Percentiles rank a stretch among this genome's conserved stretches.
These are phyloP conservation scores for Erynnis tages DNA, from an alignment of 2,888 invertebrate species.

Conservation along the genomic window DNA sequence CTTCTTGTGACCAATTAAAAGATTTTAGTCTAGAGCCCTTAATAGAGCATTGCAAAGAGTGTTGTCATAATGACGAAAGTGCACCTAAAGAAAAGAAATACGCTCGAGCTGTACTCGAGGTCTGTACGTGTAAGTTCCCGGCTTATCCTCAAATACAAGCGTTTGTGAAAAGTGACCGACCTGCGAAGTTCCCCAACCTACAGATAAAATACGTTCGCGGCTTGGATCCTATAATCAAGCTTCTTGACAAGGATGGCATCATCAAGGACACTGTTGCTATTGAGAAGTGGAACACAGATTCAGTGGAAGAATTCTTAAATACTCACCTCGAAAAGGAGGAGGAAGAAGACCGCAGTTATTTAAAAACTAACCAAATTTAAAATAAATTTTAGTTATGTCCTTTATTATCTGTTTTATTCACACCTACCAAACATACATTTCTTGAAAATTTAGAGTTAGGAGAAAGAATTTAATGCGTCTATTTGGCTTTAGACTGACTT, in stretches of 20 bases:
- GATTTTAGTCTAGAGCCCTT: conserved; percentile 87
- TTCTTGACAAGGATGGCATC: conserved; percentile 91
- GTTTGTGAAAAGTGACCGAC: conserved; percentile 96
- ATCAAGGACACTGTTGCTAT: conserved; percentile 95
- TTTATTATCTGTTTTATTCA: too few species aligned
- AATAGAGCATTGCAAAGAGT: conserved; percentile 87
- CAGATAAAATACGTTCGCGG: conserved; percentile 96
- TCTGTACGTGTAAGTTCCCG: conserved; percentile 99
- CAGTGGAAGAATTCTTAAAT: conserved; percentile 97
- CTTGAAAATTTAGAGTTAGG: too few species aligned
- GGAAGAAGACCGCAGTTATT: conserved; percentile 79
- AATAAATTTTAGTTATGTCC: conserved; percentile 48
- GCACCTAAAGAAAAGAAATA: conserved; percentile 87
- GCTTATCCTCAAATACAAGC: conserved; percentile 99
- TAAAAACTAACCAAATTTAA: conserved; percentile 80
- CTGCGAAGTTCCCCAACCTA: conserved; percentile 94
- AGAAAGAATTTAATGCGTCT: neutral
- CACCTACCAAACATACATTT: conserved; percentile 15
- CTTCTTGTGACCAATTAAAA: conserved; percentile 92
- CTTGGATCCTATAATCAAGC: conserved; percentile 95
- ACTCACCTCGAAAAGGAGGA: conserved; percentile 88
- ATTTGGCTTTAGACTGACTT: too few species aligned
- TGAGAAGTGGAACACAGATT: conserved; percentile 99
- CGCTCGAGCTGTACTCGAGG: conserved; percentile 95
- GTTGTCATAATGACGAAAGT: conserved; percentile 89